A percentile compares a stretch with the other conserved stretches of the same genome.
phyloP scores from a whole-genome alignment of 2,797 vertebrate species.

The Peromyscus melanophrys region DNA sequence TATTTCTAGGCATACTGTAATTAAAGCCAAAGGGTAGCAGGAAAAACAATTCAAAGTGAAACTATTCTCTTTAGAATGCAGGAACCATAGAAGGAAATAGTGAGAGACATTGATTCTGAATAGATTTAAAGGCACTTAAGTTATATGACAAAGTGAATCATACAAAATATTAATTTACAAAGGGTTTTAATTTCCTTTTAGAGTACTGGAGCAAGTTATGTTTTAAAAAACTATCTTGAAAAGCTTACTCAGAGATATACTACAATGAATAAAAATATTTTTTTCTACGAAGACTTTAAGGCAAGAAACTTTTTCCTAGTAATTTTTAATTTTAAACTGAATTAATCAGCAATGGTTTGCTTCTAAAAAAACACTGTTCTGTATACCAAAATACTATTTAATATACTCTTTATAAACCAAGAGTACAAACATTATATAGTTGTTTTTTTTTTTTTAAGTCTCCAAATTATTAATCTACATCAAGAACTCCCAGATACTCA shows the following conservation, averaged over 20 bases:
- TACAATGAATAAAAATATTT: slow-evolving; percentile 6
- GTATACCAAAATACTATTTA: not conserved
- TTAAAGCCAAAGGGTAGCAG: not conserved
- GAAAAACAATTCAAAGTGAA: not conserved
- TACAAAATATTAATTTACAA: not conserved
- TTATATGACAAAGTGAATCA: slow-evolving; percentile 27
- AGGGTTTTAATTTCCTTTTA: slow-evolving; percentile 28
- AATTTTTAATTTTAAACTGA: slow-evolving; percentile 30
- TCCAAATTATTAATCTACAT: not conserved
- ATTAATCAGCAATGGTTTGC: not conserved
- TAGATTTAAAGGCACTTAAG: slow-evolving; percentile 21
- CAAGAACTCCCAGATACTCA: slow-evolving; percentile 85
- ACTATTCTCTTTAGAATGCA: not conserved
- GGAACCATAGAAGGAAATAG: not conserved
- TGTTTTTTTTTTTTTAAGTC: too few relatives aligned
- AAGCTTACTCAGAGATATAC: not conserved
- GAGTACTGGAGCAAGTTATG: not conserved
- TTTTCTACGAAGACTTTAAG: slow-evolving; percentile 8
- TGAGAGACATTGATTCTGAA: not conserved
- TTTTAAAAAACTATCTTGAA: slow-evolving; percentile 20
- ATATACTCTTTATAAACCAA: not conserved
- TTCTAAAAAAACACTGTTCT: not conserved
- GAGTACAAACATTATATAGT: not conserved
- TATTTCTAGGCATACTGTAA: not conserved
- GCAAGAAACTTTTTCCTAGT: not conserved